Evolutionary conservation across 2,113 vertebrate species (phyloP).

Genomic region (Paratilapia polleni): DNA sequence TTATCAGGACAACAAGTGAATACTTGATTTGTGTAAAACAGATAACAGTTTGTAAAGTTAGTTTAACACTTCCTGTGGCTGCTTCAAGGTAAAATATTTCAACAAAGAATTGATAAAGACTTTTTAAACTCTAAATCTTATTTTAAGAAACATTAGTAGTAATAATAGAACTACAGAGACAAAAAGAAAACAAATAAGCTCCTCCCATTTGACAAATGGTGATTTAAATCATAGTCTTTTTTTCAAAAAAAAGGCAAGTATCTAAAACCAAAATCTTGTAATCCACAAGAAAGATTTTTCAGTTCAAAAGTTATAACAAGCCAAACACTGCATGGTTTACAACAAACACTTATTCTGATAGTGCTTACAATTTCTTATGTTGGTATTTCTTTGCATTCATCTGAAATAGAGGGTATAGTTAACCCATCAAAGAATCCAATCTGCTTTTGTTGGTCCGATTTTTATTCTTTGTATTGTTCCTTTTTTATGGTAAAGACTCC

Average conservation of each 20-base stretch:
- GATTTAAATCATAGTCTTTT: no score
- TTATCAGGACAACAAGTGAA: no score
- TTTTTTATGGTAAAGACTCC: no score
- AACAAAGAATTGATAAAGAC: neutral
- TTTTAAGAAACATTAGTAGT: rapidly evolving
- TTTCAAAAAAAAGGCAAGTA: no score
- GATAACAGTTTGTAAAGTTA: neutral
- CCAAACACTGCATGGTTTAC: neutral
- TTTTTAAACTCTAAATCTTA: neutral
- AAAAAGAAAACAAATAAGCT: no score
- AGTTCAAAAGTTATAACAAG: neutral
- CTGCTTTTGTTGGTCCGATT: no score
- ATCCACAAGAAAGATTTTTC: neutral
- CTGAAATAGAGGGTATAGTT: neutral
- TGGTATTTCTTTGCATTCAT: neutral
- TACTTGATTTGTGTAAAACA: no score
- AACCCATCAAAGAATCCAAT: neutral
- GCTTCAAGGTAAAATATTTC: neutral
- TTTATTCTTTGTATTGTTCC: no score
- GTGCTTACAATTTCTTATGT: neutral
- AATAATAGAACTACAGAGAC: neutral
- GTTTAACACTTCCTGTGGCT: neutral
- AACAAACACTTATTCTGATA: rapidly evolving
- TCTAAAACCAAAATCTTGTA: neutral
- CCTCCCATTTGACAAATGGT: no score